Conservation (phyloP, 2,888 invertebrate species). For the Brachyopa scutellaris region DNA sequence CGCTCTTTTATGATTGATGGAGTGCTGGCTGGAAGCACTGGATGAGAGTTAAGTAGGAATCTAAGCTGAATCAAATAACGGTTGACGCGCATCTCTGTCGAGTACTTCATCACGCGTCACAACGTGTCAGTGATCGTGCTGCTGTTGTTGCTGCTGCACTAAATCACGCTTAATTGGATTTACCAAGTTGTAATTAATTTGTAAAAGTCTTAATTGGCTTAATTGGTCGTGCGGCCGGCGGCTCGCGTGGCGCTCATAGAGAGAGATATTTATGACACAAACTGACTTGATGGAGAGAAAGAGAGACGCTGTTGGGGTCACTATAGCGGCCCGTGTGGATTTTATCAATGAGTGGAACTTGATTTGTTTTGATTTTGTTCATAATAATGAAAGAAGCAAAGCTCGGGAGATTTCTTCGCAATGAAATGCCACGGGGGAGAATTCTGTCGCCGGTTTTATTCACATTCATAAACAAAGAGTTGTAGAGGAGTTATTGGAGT, state of each 20-base stretch:
- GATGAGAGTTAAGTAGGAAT: constrained; percentile 16
- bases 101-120: constrained; percentile 31
- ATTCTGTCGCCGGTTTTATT: too few species aligned
- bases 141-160: constrained; percentile 18
- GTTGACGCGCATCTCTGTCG: constrained; percentile 22
- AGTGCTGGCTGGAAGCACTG: constrained; percentile 11
- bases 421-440: too few species aligned
- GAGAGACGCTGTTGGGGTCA: neutral
- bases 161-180: constrained; percentile 65
- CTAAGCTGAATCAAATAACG: constrained; percentile 64
- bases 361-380: too few species aligned
- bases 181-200: constrained; percentile 63
- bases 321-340: neutral
- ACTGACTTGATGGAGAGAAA: constrained; percentile 3
- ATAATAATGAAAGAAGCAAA: too few species aligned
- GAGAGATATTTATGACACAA: constrained; percentile 43
- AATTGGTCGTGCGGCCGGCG: constrained; percentile 52
- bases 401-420: too few species aligned
- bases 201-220: constrained; percentile 70
- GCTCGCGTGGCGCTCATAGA: constrained; percentile 39
- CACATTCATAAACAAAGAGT: too few species aligned
- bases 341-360: neutral
- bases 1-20: constrained; percentile 51
- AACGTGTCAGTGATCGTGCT: neutral
- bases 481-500: too few species aligned